Evolutionary conservation across 2,113 vertebrate genomes (phyloP).

Genomic region (Elanus axillaris): DNA sequence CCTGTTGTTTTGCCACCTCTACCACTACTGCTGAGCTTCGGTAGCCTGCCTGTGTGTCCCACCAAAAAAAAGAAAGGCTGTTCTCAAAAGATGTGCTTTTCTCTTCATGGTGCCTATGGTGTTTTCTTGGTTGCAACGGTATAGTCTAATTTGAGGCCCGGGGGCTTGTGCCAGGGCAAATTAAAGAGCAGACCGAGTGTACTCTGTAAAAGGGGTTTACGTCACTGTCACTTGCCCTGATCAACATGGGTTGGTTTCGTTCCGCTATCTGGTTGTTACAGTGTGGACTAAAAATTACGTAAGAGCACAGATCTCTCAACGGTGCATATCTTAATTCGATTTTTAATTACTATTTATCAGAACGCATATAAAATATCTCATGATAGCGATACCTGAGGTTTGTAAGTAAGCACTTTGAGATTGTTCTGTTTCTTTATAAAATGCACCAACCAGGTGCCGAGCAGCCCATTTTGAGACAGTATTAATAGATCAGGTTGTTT

Average conservation of each 20-base stretch:
- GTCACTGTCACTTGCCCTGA: background rate
- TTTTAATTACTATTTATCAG: background rate
- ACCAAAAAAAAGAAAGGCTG: background rate
- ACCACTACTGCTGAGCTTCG: accelerated
- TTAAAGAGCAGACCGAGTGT: background rate
- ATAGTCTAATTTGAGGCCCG: background rate
- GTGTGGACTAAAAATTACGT: background rate
- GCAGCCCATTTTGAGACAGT: background rate
- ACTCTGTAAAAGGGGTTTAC: background rate
- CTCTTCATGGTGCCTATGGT: background rate
- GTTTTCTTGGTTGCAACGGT: background rate
- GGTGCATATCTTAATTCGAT: background rate
- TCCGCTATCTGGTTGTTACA: background rate
- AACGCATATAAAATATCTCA: background rate
- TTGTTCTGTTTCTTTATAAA: background rate
- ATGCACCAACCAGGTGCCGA: background rate
- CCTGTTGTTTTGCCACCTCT: background rate
- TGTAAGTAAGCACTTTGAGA: background rate
- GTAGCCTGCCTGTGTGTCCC: background rate
- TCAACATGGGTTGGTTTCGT: background rate
- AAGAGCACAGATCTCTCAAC: background rate
- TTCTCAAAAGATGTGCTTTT: background rate
- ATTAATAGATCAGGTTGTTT: background rate
- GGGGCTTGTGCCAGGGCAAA: background rate
- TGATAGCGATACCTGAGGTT: accelerated